Evolutionary conservation across 1,140 invertebrate species (phyloP), one percentile per base, ranked within the genome.

Genomic region (Trichonephila clavipes): DNA sequence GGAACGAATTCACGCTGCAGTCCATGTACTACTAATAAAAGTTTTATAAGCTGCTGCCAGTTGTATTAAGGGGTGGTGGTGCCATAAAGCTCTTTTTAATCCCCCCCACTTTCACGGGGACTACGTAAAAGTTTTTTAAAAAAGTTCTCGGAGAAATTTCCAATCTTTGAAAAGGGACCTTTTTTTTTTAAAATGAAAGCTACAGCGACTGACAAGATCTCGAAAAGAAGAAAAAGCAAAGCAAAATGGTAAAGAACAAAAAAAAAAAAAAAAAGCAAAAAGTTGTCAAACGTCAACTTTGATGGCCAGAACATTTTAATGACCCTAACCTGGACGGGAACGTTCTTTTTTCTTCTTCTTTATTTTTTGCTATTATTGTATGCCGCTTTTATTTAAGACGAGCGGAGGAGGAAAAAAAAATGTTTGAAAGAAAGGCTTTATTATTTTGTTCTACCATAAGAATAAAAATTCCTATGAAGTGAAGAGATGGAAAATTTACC

Each of bases 231-330:
- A 77, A 77, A 77, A 34, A 28, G 72, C 72, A 77, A 77, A 77
- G 34, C 34, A 40, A 40, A n/a, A 40, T 40, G 34, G 34, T 40
- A 40, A 40, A 40, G 34, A 40, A 40, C 34, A 40, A 40, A 40
- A 40, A 40, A 2, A 34, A 34, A 34, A 6, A 28, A 28, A 5
- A 34, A 6, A 51, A 83, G 58, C 58, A 85, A 85, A 85, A 85
- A 58, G 44, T 59, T 85, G 82, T 85, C 82, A 85, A 85, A 51
- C 58, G 82, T 85, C 82, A 85, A 85, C 82, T 85, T 85, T 85
- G 82, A 85, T 85, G 82, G 82, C 82, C 24, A 85, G 82, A 85
- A 51, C 82, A 85, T 85, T 85, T 85, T 85, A 85, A 85, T 85
- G 82, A 85, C 82, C 82, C 21, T 59, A 85, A 85, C 44, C 44